A percentile compares a stretch with the other conserved stretches of the same genome.
These are phyloP conservation scores for Digitonthophagus gazella DNA, from an alignment of 2,888 invertebrate genomes.

Conservation along the genomic window DNA sequence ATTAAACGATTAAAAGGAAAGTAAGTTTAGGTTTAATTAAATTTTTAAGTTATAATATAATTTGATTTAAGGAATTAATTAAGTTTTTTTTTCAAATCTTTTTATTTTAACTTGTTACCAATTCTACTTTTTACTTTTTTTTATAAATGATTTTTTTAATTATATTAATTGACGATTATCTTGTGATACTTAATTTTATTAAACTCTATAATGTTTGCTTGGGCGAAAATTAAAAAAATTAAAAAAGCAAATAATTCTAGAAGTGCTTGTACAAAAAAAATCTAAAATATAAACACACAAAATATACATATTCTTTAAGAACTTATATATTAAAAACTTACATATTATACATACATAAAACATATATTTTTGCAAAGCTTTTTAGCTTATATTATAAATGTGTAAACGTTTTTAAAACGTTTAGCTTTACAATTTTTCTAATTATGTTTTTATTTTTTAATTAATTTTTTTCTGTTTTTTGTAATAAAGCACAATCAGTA, in stretches of 20 bases:
- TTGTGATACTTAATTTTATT: constrained; percentile 13
- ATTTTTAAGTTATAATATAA: constrained; percentile 15
- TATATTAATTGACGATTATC: constrained; percentile 5
- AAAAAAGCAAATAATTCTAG: neutral
- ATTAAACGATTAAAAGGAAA: constrained; percentile 52
- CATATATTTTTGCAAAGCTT: constrained; percentile 27
- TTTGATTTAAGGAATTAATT: constrained; percentile 17
- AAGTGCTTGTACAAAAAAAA: constrained; percentile 6
- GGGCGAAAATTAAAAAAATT: neutral
- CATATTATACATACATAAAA: neutral
- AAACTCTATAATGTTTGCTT: neutral
- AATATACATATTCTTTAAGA: neutral
- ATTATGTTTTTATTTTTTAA: neutral
- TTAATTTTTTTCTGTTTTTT: neutral
- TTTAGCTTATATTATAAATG: constrained; percentile 6
- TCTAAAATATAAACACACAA: constrained; percentile 1
- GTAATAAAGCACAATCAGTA: constrained; percentile 18
- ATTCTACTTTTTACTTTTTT: neutral
- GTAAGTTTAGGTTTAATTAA: constrained; percentile 14
- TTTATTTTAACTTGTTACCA: constrained; percentile 22
- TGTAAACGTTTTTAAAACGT: neutral
- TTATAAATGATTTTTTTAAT: constrained; percentile 8
- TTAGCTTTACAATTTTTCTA: neutral
- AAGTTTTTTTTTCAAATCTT: constrained; percentile 12
- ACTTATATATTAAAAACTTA: neutral